A percentile compares a stretch with the other conserved stretches of the same genome.
Conservation (phyloP, 2,888 invertebrate genomes). For the Patella depressa region DNA sequence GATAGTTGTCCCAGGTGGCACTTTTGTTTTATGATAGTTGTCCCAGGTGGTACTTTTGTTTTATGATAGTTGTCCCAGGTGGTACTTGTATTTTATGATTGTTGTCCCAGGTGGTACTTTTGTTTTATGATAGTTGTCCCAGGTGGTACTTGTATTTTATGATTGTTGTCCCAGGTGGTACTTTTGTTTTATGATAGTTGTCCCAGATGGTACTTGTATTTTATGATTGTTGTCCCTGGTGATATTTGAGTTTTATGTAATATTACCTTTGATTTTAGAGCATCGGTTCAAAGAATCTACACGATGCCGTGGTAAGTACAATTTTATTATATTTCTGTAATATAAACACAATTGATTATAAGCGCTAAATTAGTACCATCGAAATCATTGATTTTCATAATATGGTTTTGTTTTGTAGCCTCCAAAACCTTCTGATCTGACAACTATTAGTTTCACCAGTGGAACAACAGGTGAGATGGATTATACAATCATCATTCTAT, state of each 20-base stretch:
- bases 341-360: not conserved
- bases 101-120: not conserved
- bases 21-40: no score
- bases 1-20: no score
- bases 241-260: no score
- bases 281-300: constrained; percentile 46
- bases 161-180: not conserved
- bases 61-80: no score
- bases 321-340: not conserved
- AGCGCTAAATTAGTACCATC: not conserved
- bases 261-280: constrained; percentile 34
- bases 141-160: no score
- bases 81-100: no score
- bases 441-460: constrained; percentile 96
- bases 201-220: not conserved
- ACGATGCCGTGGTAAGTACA: constrained; percentile 45
- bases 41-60: no score
- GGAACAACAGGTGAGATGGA: constrained; percentile 75
- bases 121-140: no score
- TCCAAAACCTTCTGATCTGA: constrained; percentile 74
- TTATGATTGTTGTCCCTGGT: no score
- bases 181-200: not conserved
- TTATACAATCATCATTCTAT: not conserved
- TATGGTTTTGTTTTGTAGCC: constrained; percentile 43
- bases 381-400: no score